These are phyloP conservation scores for Euura saliciscinereae DNA, from an alignment of 1,140 invertebrate genomes.

Conservation along the genomic window DNA sequence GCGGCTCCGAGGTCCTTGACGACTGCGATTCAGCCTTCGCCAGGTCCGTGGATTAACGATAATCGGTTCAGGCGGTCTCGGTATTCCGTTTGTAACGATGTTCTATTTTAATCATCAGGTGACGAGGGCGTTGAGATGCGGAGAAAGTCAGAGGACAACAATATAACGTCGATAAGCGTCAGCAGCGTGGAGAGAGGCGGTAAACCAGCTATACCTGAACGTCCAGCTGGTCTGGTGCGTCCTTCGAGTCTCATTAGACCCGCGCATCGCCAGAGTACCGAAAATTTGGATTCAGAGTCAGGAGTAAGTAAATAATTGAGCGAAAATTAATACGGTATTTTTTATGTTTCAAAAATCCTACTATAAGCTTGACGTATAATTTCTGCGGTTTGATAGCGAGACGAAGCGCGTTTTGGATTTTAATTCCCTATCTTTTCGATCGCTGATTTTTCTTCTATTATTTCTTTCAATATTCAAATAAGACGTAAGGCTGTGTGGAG, in stretches of 20 bases:
- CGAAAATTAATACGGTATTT: background rate
- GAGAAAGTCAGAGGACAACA: slow-evolving; percentile 48
- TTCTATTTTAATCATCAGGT: background rate
- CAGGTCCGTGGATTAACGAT: slow-evolving; percentile 16
- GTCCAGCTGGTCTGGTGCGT: slow-evolving; percentile 68
- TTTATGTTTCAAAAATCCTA: background rate
- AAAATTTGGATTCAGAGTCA: slow-evolving; percentile 50
- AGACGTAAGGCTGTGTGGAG: too few relatives aligned
- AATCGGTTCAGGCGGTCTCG: too few relatives aligned
- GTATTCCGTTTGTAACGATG: slow-evolving; percentile 3
- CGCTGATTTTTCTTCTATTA: too few relatives aligned
- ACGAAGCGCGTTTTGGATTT: background rate
- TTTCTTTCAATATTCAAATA: too few relatives aligned
- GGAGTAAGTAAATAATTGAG: slow-evolving; percentile 46
- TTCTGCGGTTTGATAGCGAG: background rate
- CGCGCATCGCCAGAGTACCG: slow-evolving; percentile 47
- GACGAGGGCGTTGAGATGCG: slow-evolving; percentile 51
- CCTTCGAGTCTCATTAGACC: slow-evolving; percentile 63
- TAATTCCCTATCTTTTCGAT: too few relatives aligned
- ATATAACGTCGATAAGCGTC: slow-evolving; percentile 13
- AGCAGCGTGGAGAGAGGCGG: slow-evolving; percentile 43
- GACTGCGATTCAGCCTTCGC: slow-evolving; percentile 39
- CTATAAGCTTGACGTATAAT: background rate
- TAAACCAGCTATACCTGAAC: slow-evolving; percentile 75
- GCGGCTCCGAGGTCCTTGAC: slow-evolving; percentile 63